Evolutionary conservation across 1,140 invertebrate genomes (phyloP).

Genomic region (Melipona quadrifasciata): DNA sequence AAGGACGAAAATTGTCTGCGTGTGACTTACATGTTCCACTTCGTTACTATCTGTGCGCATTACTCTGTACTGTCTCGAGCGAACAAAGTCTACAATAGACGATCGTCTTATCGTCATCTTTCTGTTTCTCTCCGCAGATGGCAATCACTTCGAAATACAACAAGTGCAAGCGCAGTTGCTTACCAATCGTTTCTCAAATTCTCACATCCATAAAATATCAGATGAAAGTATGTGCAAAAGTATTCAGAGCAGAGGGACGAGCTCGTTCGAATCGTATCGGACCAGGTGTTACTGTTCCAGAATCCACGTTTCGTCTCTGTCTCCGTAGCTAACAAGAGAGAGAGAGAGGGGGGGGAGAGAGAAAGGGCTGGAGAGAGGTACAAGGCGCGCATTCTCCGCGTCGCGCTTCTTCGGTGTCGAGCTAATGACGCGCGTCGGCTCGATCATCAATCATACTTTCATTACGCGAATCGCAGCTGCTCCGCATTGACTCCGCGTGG

Average conservation of each 20-base stretch:
- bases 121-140: too few relatives aligned
- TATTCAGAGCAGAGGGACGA: neutral
- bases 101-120: too few relatives aligned
- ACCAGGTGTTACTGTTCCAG: constrained; percentile 51
- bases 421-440: constrained; percentile 76
- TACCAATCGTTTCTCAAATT: too few relatives aligned
- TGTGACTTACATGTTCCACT: too few relatives aligned
- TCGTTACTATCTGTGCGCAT: too few relatives aligned
- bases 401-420: constrained; percentile 58
- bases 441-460: constrained; percentile 82
- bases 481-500: constrained; percentile 73
- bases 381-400: constrained; percentile 28
- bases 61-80: too few relatives aligned
- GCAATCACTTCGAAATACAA: too few relatives aligned
- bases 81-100: too few relatives aligned
- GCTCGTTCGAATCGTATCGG: constrained; percentile 50
- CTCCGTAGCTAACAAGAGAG: constrained; percentile 6
- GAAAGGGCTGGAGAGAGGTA: neutral
- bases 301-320: constrained; percentile 29
- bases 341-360: neutral
- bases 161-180: too few relatives aligned
- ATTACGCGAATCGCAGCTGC: constrained; percentile 79
- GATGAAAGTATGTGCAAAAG: neutral
- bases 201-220: too few relatives aligned
- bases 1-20: too few relatives aligned